These are phyloP conservation scores for Pelobates fuscus DNA, from an alignment of 2,113 vertebrate species.

Conservation along the genomic window DNA sequence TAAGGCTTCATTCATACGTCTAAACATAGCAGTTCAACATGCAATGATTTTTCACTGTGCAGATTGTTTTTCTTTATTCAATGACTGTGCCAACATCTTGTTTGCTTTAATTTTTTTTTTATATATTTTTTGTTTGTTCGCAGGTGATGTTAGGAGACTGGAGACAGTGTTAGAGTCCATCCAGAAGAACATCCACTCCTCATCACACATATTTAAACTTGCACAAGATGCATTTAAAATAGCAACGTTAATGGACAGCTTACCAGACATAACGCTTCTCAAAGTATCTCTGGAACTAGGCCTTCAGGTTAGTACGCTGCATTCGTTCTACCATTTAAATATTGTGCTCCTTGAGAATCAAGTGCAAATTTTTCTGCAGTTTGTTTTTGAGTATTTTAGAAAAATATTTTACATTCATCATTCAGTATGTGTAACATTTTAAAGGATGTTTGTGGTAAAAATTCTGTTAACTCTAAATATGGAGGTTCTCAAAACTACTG, in stretches of 20 bases:
- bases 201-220: slow-evolving; percentile 93
- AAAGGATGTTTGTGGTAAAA: too few relatives aligned
- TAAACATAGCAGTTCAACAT: too few relatives aligned
- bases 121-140: slow-evolving; percentile 26
- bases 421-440: too few relatives aligned
- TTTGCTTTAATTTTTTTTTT: too few relatives aligned
- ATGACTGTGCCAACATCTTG: too few relatives aligned
- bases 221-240: slow-evolving; percentile 86
- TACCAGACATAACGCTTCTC: slow-evolving; percentile 81
- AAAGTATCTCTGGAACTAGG: slow-evolving; percentile 83
- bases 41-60: too few relatives aligned
- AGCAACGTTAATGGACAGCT: slow-evolving; percentile 82
- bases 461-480: too few relatives aligned
- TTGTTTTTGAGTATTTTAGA: not conserved
- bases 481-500: too few relatives aligned
- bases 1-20: too few relatives aligned
- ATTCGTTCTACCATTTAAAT: too few relatives aligned
- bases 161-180: slow-evolving; percentile 90
- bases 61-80: too few relatives aligned
- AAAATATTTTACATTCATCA: too few relatives aligned
- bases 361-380: not conserved
- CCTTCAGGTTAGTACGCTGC: slow-evolving; percentile 70
- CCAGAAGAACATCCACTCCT: slow-evolving; percentile 89
- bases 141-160: slow-evolving; percentile 91
- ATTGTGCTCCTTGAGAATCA: not conserved